Evolutionary conservation across 2,888 invertebrate genomes (phyloP), one percentile per base, ranked within the genome.

Genomic region (Drosophila leonis): DNA sequence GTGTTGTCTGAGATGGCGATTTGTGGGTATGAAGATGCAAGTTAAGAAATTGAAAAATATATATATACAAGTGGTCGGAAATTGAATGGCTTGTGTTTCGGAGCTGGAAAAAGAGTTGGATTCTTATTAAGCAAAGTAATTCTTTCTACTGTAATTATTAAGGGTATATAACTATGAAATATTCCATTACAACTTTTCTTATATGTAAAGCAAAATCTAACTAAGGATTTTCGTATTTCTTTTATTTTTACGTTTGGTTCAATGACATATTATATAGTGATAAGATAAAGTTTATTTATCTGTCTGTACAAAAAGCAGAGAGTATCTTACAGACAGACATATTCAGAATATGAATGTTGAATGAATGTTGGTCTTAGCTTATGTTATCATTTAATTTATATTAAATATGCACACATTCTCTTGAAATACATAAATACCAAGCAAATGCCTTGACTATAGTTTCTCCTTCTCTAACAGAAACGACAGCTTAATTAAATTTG

Each of bases 11-110:
- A 55, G 31, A 18, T 29, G 48, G 27, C 44, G 5, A n/a, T 57
- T 46, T 46, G 9, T 46, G 51, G 48, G n/a, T 24, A 15, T 24
- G 29, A 55, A 55, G 27, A 15, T 24, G 48, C 6, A 41, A n/a
- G 55, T 10, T 12, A 48, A 20, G 20, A 33, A 20, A 65, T 48
- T 27, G 33, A 65, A 65, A 54, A 27, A 15, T 27, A 46, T n/a
- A 20, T 27, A n/a, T 12, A 54, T 39, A 15, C 6, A 9, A 61
- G 18, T 35, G 15, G 10, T 10, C 5, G 1, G n/a, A 8, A 20
- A 56, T 42, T 12, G n/a, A 33, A 37, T 29, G 18, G 27, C 6
- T 2, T 9, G 15, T 9, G 2, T 6, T 15, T 4, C 13, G n/a
- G 0, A n/a, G 13, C 6, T 10, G 39, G 12, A 18, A 10, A 41